Evolutionary conservation across 2,888 invertebrate genomes (phyloP), one percentile per base, ranked within the genome.

Genomic region (Ennomos fuscantarius): DNA sequence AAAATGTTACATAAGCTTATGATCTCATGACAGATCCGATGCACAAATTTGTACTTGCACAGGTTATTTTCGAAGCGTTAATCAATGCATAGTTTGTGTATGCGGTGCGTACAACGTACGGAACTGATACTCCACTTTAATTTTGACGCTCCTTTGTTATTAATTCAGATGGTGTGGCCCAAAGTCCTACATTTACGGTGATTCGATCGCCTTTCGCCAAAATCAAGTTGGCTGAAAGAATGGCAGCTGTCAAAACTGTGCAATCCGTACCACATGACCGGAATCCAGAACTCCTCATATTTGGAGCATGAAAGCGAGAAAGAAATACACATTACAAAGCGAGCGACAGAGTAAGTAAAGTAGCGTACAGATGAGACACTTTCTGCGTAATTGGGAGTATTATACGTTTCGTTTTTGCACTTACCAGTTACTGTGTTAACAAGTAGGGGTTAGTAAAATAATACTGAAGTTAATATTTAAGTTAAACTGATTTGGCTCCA

Each of bases 121-220:
- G 73, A 78, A 83, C 72, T 68, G 66, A 82, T 90, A 90, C 90
- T 89, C 89, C 86, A 90, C 90, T 89, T 87, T 76, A 65, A 74
- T 79, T 71, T 71, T 73, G 75, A 82, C 82, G 87, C 86, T 82
- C 88, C 79, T 78, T 72, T 77, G 67, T 67, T 74, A 65, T 70
- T 72, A 78, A 64, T 75, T 76, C 74, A 73, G 78, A 74, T 83
- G 74, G 60, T 72, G 81, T 72, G 77, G 82, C 77, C 85, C 84
- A 81, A 79, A 84, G 83, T 78, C 78, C 89, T 91, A 90, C 89
- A 89, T 91, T 88, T 84, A 88, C 78, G 82, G 79, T 77, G 75
- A 79, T 85, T 82, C 79, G 78, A 73, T 75, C 71, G 72, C 70
- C 70, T 72, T 74, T 78, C 66, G 70, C 71, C 63, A 68, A 72